phyloP scores from a whole-genome alignment of 2,797 vertebrate genomes.

The Threskiornis aethiopicus region DNA sequence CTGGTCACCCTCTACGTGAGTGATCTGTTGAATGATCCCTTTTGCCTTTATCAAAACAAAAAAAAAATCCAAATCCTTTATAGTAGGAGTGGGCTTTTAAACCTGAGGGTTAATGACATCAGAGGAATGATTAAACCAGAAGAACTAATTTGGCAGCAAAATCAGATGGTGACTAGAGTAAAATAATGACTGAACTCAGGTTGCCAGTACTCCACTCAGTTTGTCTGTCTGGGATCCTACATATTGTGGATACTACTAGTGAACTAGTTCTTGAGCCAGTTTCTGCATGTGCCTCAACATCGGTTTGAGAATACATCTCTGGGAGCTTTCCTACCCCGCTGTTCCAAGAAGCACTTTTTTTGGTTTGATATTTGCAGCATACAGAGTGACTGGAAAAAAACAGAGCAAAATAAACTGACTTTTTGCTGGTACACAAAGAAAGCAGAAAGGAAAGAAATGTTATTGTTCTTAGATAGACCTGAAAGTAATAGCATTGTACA shows the following conservation, averaged over 20 bases:
- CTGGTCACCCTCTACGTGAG: background rate
- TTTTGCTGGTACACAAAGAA: background rate
- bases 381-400: background rate
- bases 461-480: conserved; percentile 36
- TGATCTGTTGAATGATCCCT: background rate
- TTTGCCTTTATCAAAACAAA: background rate
- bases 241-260: background rate
- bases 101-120: background rate
- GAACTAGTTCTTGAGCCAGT: conserved; percentile 2
- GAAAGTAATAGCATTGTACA: background rate
- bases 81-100: background rate
- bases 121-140: background rate
- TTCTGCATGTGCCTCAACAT: background rate
- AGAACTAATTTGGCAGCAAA: background rate
- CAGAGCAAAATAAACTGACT: background rate
- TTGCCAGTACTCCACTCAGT: background rate
- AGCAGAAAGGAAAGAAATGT: background rate
- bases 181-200: background rate
- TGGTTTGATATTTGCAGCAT: background rate
- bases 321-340: background rate
- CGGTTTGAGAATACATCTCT: background rate
- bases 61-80: background rate
- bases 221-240: background rate
- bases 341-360: background rate
- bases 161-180: background rate